Percentiles rank a stretch among this genome's conserved stretches.
Evolutionary conservation across 23 tunicate genomes (phyloP).

Genomic region (Phallusia fumigata): DNA sequence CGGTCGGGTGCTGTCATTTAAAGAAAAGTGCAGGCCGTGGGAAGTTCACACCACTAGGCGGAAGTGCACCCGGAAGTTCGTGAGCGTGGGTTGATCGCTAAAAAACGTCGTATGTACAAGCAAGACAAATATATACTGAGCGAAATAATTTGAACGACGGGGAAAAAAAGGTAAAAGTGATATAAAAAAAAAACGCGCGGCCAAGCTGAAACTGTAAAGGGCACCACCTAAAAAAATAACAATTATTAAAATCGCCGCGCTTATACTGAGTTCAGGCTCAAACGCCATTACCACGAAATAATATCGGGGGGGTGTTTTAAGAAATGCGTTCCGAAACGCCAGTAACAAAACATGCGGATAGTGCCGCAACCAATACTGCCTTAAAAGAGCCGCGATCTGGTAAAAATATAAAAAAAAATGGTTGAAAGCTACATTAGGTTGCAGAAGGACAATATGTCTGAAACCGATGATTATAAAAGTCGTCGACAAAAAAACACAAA

Average conservation of each 20-base stretch:
- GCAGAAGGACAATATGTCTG: no score
- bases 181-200: not conserved
- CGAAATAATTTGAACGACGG: not conserved
- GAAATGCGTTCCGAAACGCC: not conserved
- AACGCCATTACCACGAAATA: not conserved
- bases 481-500: not conserved
- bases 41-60: not conserved
- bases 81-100: not conserved
- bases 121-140: not conserved
- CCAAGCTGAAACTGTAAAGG: slow-evolving; percentile 5
- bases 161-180: not conserved
- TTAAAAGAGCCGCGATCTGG: not conserved
- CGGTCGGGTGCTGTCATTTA: no score
- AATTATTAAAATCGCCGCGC: not conserved
- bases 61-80: slow-evolving; percentile 12
- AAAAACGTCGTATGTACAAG: not conserved
- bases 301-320: no score
- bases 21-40: slow-evolving; percentile 5
- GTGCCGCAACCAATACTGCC: not conserved
- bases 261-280: not conserved
- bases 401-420: not conserved
- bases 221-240: not conserved
- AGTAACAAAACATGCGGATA: not conserved
- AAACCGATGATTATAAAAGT: no score
- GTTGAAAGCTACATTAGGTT: not conserved